phyloP scores from a whole-genome alignment of 2,888 invertebrate species.

The Helleia helle region DNA sequence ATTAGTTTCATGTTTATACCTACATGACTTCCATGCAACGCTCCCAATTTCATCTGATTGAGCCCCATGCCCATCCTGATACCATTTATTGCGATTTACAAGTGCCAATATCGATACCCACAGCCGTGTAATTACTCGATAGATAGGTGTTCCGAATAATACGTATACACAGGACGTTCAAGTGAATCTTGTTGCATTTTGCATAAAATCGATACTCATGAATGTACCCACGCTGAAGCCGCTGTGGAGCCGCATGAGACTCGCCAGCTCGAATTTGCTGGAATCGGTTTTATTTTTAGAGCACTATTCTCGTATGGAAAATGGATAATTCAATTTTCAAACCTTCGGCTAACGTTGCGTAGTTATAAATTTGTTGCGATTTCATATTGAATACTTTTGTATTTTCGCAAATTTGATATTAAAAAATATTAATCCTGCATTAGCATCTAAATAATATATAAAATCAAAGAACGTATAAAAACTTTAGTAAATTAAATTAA shows the following conservation, averaged over 20 bases:
- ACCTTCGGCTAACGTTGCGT: slow-evolving; percentile 19
- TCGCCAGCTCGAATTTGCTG: slow-evolving; percentile 47
- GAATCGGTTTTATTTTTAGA: slow-evolving; percentile 53
- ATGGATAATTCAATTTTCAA: slow-evolving; percentile 36
- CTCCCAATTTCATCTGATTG: not conserved
- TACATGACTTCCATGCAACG: slow-evolving; percentile 32
- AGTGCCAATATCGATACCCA: slow-evolving; percentile 36
- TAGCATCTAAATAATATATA: too few species aligned
- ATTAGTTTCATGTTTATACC: slow-evolving; percentile 41
- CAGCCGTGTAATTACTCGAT: slow-evolving; percentile 51
- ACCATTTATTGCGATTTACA: slow-evolving; percentile 42
- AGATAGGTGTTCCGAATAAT: slow-evolving; percentile 46
- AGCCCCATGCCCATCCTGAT: slow-evolving; percentile 13
- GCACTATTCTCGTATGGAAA: slow-evolving; percentile 33
- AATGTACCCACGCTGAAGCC: slow-evolving; percentile 50
- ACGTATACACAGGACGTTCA: slow-evolving; percentile 52
- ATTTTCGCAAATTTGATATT: slow-evolving; percentile 1
- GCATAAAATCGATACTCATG: slow-evolving; percentile 74
- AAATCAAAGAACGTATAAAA: not conserved
- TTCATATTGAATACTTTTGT: slow-evolving; percentile 12
- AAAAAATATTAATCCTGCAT: too few species aligned
- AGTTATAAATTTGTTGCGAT: slow-evolving; percentile 15
- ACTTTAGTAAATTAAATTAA: not conserved
- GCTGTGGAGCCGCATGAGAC: slow-evolving; percentile 42
- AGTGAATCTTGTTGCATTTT: slow-evolving; percentile 73